These are phyloP conservation scores for Hippoglossus hippoglossus DNA, from an alignment of 2,797 vertebrate species.

Conservation along the genomic window DNA sequence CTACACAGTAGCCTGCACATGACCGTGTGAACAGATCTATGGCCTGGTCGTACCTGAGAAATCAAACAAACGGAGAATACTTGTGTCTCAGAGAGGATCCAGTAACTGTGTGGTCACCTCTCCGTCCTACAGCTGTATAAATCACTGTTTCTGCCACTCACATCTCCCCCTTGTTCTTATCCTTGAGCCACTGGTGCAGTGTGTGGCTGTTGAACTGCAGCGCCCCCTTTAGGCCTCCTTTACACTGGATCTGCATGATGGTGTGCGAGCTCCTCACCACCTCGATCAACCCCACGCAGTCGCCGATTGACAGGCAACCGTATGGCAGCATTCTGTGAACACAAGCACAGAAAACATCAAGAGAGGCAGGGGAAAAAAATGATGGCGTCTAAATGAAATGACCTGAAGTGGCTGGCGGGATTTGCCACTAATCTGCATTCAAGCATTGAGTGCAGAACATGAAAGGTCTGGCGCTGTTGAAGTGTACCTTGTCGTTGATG, in stretches of 20 bases:
- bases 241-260: conserved; percentile 93
- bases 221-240: conserved; percentile 90
- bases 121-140: neutral
- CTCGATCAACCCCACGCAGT: conserved; percentile 90
- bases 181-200: conserved; percentile 90
- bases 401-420: conserved; percentile 31
- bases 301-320: conserved; percentile 89
- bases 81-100: neutral
- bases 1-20: conserved; percentile 89
- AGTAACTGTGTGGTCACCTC: too few species aligned
- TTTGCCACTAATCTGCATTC: conserved; percentile 56
- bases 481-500: conserved; percentile 65
- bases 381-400: conserved; percentile 35
- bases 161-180: conserved; percentile 90
- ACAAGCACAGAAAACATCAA: conserved; percentile 10
- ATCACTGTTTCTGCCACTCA: conserved; percentile 64
- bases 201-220: conserved; percentile 91
- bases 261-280: conserved; percentile 90
- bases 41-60: conserved; percentile 85
- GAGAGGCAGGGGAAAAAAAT: conserved; percentile 5
- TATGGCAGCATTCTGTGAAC: conserved; percentile 88
- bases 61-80: neutral
- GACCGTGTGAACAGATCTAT: conserved; percentile 89
- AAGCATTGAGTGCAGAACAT: conserved; percentile 45
- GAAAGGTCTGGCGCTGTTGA: conserved; percentile 56